phyloP scores from a whole-genome alignment of 2,888 invertebrate species.

The Leptopilina drosophilae region DNA sequence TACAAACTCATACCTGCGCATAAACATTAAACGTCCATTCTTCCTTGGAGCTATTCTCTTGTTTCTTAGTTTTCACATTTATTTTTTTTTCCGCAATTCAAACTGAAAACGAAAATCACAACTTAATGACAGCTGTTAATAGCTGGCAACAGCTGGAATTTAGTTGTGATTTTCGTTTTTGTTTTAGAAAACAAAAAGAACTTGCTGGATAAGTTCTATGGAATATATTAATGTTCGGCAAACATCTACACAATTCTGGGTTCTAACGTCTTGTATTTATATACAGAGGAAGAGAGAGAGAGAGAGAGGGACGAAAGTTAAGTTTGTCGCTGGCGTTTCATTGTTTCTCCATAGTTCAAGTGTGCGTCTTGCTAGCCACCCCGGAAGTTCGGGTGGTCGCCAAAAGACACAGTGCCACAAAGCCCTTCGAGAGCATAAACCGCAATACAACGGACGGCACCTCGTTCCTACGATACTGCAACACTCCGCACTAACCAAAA shows the following conservation, averaged over 20 bases:
- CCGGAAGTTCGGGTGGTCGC: conserved; percentile 62
- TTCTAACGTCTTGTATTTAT: conserved; percentile 52
- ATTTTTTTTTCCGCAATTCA: no score
- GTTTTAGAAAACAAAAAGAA: no score
- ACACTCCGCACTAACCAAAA: conserved; percentile 64
- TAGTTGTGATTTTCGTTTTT: no score
- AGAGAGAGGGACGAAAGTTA: conserved; percentile 38
- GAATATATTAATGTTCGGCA: neutral
- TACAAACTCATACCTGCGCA: no score
- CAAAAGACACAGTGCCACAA: conserved; percentile 56
- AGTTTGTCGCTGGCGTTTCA: conserved; percentile 49
- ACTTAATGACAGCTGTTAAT: no score
- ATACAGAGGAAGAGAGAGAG: conserved; percentile 6
- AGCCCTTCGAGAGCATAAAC: conserved; percentile 45
- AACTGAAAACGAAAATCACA: no score
- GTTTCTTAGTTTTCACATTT: no score
- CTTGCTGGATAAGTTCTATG: neutral
- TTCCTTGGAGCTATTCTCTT: no score
- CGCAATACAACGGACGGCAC: conserved; percentile 47
- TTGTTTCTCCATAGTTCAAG: conserved; percentile 63
- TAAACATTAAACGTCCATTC: no score
- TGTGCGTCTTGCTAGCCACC: conserved; percentile 59
- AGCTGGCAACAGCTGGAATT: no score
- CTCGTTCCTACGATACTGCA: conserved; percentile 44
- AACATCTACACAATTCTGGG: neutral